Evolutionary conservation across 2,113 vertebrate species (phyloP).

Genomic region (Thamnophis sirtalis): DNA sequence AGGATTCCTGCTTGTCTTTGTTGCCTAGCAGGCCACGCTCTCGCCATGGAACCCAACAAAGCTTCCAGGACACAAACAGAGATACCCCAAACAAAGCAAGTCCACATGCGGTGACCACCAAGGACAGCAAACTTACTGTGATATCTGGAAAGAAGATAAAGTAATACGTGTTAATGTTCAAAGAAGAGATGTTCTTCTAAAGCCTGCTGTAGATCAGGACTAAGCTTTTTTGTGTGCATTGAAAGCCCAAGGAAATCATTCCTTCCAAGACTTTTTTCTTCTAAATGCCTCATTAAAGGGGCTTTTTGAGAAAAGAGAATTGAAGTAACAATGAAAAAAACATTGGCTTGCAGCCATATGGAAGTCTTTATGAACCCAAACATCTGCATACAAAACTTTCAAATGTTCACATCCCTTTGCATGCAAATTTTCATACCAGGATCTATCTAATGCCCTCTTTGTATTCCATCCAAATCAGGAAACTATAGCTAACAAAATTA

Average conservation of each 20-base stretch:
- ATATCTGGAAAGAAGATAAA: conserved; percentile 79
- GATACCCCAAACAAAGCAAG: conserved; percentile 95
- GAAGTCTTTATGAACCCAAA: not conserved
- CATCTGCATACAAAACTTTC: not conserved
- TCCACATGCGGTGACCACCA: conserved; percentile 95
- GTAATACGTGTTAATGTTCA: conserved; percentile 12
- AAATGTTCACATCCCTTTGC: not conserved
- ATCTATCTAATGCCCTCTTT: not conserved
- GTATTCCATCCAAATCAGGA: not conserved
- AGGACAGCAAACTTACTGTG: conserved; percentile 91
- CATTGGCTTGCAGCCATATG: not conserved
- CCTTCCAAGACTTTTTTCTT: not conserved
- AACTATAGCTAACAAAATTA: not conserved
- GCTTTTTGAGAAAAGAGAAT: not conserved
- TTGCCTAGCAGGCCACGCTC: conserved; percentile 80
- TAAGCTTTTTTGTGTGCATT: rapidly evolving
- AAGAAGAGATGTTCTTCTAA: not conserved
- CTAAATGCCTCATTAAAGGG: rapidly evolving
- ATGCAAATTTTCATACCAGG: not conserved
- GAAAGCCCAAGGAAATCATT: not conserved
- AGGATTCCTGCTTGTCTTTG: conserved; percentile 86
- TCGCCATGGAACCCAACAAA: conserved; percentile 98
- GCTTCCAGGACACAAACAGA: conserved; percentile 98
- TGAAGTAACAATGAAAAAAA: not conserved
- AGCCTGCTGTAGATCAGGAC: not conserved